Base-by-base conservation (phyloP, 1,140 invertebrate genomes). In the Drosophila tsacasi region DNA sequence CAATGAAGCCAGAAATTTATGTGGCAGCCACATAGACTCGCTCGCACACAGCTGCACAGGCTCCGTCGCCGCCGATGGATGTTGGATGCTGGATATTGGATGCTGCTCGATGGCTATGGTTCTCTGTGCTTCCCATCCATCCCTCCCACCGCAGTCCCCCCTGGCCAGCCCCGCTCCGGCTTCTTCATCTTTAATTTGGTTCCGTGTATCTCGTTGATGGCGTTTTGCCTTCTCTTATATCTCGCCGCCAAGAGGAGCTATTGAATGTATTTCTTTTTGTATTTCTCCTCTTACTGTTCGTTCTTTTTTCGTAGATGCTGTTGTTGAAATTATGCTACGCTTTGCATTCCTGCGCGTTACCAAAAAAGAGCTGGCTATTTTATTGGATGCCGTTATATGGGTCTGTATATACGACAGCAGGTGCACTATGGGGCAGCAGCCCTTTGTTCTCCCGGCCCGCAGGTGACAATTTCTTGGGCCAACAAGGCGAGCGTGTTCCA, bases 121-220 rank as follows among this genome's bases (percentile, higher is more conserved):
- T 23, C 52, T 35, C 52, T 23, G 32, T 23, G 54, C 54, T 55
- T 39, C 32, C 54, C 54, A 23, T 27, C 61, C 60, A 19, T 13
- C 8, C 21, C 27, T 19, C 39, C 25, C 21, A 12, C 17, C 15
- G 23, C 7, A 8, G 19, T 2, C 52, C 60, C 47, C 39, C 39
- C 39, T 3, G 50, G 25, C 32, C 19, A 5, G 7, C 50, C 19
- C 30, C 50, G 25, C 40, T 59, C 52, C 68, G 68, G 84, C 83
- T 87, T 87, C 85, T 87, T 87, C 85, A 87, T 89, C 84, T 87
- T 89, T 89, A 87, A 87, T 87, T 87, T 87, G 84, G 84, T 90
- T 87, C 84, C 84, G 84, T 87, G 84, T 87, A 87, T 87, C 81
- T 90, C 79, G 81, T 90, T 85, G 85, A 90, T 90, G 85, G 85